Evolutionary conservation across 1,140 invertebrate species (phyloP), one percentile per base, ranked within the genome.

Genomic region (Cotesia vestalis): DNA sequence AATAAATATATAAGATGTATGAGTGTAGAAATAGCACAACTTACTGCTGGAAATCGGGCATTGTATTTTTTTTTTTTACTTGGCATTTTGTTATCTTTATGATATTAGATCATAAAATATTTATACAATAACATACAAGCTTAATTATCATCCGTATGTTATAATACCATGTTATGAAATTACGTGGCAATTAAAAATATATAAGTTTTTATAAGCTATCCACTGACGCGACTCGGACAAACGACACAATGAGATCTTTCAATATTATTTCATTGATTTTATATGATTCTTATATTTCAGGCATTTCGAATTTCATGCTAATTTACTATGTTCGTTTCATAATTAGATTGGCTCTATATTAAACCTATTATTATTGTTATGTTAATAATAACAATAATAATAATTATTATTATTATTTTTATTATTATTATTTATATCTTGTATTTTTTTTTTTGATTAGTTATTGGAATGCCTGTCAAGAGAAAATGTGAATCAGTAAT

Each of bases 31-130:
- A 74, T 61, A 81, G 73, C 76, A 77, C 73, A 79, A 88, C 93
- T 94, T 90, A 97, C 96, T 78, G 95, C 95, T 80, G 96, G 96
- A 89, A 98, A 98, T 84, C 96, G 91, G 17, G 95, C 94, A 88
- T 97, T 97, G 84, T 96, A 97, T 91, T 97, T 97, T 90, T 96
- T 97, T 90, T 97, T 97, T 87, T 98, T 98, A 77, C 93, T 96
- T 20, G 96, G 96, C 96, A 98, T 97, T 66, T 67, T 62, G 8
- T 27, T 40, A 12, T 12, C 34, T 9, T 11, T 34, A 53, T 52
- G 8, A 14, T 14, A 36, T 66, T 20, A 20, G 46, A 5, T 66
- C 63, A 66, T 66, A 66, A 52, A 66, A 38, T 63, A 46, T 46
- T 46, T 6, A 8, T 14, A 35, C 6, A 51, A 63, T 63, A 36